phyloP scores from a whole-genome alignment of 2,888 invertebrate genomes.

The Agrotis segetum region DNA sequence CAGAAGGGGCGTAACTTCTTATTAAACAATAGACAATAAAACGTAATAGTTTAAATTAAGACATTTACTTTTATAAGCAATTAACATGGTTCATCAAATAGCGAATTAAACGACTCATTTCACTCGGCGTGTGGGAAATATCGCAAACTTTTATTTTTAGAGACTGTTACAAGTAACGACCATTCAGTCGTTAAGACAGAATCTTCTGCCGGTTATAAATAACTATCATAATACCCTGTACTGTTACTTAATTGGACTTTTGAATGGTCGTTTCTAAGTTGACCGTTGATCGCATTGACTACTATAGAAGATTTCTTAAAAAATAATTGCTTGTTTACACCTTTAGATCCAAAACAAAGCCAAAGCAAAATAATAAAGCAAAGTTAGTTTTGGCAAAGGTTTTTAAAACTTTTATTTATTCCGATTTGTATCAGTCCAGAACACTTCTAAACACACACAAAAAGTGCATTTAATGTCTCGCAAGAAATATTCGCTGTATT shows the following conservation, averaged over 20 bases:
- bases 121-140: slow-evolving; percentile 47
- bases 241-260: not conserved
- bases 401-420: not conserved
- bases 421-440: not conserved
- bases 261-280: not conserved
- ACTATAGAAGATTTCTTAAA: not conserved
- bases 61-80: slow-evolving; percentile 55
- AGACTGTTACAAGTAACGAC: slow-evolving; percentile 15
- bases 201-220: not conserved
- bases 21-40: slow-evolving; percentile 46
- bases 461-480: not conserved
- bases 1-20: not conserved
- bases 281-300: not conserved
- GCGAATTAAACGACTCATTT: slow-evolving; percentile 40
- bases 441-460: not conserved
- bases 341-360: too few species aligned
- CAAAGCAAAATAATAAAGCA: too few species aligned
- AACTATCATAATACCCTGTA: slow-evolving; percentile 3
- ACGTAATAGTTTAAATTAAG: slow-evolving; percentile 44
- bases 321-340: too few species aligned
- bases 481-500: slow-evolving; percentile 1
- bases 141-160: slow-evolving; percentile 43
- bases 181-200: slow-evolving; percentile 42
- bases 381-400: too few species aligned
- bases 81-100: slow-evolving; percentile 44